Conservation (phyloP, 2,113 vertebrate genomes). For the Corythornis madagascariensis region DNA sequence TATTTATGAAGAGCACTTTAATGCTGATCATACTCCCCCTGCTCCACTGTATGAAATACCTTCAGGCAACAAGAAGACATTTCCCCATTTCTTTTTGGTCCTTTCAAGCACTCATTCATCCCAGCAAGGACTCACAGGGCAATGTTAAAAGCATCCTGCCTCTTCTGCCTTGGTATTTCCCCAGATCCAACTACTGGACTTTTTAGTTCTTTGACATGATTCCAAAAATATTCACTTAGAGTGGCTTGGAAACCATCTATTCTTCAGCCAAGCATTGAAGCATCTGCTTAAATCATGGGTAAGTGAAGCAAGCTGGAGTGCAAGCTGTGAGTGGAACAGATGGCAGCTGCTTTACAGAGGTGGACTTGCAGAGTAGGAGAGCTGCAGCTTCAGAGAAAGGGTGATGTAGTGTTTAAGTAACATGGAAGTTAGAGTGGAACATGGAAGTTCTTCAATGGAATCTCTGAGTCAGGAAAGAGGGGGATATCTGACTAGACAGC, state of each 20-base stretch:
- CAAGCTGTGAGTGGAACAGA: conserved; percentile 16
- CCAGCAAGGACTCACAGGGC: neutral
- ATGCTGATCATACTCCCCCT: conserved; percentile 5
- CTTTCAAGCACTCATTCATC: neutral
- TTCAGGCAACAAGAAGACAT: neutral
- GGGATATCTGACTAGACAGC: neutral
- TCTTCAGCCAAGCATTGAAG: neutral
- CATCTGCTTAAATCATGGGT: neutral
- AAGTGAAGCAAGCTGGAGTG: neutral
- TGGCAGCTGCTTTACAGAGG: conserved; percentile 15
- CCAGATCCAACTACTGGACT: neutral
- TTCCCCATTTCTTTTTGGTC: neutral
- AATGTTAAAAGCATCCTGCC: neutral
- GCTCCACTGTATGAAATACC: neutral
- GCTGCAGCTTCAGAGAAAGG: conserved; percentile 1
- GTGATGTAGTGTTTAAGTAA: conserved; percentile 26
- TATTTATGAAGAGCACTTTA: conserved; percentile 57
- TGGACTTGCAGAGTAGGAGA: conserved; percentile 16
- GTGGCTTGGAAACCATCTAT: neutral
- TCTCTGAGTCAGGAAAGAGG: neutral
- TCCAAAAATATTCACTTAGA: neutral
- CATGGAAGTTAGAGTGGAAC: neutral
- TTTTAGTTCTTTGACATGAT: neutral
- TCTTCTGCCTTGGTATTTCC: neutral
- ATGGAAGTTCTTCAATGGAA: neutral